phyloP scores from a whole-genome alignment of 2,888 invertebrate genomes.

The Pasiphila rectangulata region DNA sequence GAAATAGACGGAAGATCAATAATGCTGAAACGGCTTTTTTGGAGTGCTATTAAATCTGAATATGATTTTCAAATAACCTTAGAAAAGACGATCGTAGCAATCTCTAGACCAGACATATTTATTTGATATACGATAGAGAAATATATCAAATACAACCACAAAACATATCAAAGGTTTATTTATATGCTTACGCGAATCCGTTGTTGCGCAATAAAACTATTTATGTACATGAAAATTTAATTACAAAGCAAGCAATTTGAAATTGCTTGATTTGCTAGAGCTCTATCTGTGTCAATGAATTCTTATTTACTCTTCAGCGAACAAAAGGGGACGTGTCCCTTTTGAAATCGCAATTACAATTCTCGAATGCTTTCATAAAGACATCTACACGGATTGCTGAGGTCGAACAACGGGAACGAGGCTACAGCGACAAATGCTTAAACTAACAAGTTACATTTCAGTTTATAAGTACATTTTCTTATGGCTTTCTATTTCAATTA shows the following conservation, averaged over 20 bases:
- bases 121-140: slow-evolving; percentile 9
- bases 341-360: slow-evolving; percentile 23
- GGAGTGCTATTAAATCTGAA: not conserved
- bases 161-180: slow-evolving; percentile 27
- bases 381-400: slow-evolving; percentile 32
- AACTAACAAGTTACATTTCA: slow-evolving; percentile 17
- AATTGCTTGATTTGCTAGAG: slow-evolving; percentile 33
- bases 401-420: slow-evolving; percentile 48
- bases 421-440: slow-evolving; percentile 33
- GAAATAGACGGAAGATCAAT: not conserved
- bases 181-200: slow-evolving; percentile 28
- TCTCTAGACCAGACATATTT: slow-evolving; percentile 1
- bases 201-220: slow-evolving; percentile 38
- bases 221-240: slow-evolving; percentile 37
- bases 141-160: slow-evolving; percentile 23
- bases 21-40: not conserved
- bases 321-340: slow-evolving; percentile 24
- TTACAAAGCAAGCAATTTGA: slow-evolving; percentile 31
- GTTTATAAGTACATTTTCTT: slow-evolving; percentile 18
- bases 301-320: slow-evolving; percentile 35
- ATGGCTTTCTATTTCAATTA: slow-evolving; percentile 29
- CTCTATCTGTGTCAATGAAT: slow-evolving; percentile 36
- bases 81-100: not conserved
- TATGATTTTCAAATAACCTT: slow-evolving; percentile 13
- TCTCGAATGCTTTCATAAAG: slow-evolving; percentile 30